Evolutionary conservation across 1,140 invertebrate genomes (phyloP).

Genomic region (Drosophila guanche): DNA sequence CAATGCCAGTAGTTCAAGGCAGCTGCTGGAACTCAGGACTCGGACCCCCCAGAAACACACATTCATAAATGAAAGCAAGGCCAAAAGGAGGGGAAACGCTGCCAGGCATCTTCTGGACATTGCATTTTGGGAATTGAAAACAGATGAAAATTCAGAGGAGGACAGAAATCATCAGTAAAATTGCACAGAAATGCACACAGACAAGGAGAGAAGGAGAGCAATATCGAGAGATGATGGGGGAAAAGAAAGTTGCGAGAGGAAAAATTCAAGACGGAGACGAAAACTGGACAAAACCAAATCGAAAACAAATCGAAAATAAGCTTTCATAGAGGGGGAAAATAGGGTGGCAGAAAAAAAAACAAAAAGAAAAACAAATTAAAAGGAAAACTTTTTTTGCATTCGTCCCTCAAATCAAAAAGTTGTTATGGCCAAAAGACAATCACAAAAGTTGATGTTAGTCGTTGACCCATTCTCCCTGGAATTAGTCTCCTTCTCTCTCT

Average conservation of each 20-base stretch:
- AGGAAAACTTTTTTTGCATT: conserved; percentile 54
- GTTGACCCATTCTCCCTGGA: conserved; percentile 13
- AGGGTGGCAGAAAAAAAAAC: too few species aligned
- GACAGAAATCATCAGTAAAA: conserved; percentile 25
- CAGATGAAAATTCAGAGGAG: conserved; percentile 19
- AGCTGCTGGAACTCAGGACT: conserved; percentile 9
- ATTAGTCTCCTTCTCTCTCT: neutral
- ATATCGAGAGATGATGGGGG: neutral
- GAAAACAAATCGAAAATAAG: conserved; percentile 69
- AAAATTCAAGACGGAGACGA: neutral
- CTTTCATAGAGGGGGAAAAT: conserved; percentile 23
- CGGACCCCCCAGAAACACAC: conserved; percentile 4
- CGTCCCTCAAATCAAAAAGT: conserved; percentile 70
- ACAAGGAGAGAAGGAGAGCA: too few species aligned
- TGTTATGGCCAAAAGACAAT: conserved; percentile 72
- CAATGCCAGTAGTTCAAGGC: conserved; percentile 46
- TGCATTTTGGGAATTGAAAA: conserved; percentile 16
- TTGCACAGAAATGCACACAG: conserved; percentile 30
- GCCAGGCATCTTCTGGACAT: conserved; percentile 51
- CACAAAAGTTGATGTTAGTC: conserved; percentile 43
- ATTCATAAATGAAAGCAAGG: conserved; percentile 69
- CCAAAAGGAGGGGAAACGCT: conserved; percentile 32
- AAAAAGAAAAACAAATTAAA: conserved; percentile 62
- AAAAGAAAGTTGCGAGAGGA: too few species aligned
- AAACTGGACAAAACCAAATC: conserved; percentile 51